Base-by-base conservation (phyloP, 2,113 vertebrate genomes). In the Murina feae region DNA sequence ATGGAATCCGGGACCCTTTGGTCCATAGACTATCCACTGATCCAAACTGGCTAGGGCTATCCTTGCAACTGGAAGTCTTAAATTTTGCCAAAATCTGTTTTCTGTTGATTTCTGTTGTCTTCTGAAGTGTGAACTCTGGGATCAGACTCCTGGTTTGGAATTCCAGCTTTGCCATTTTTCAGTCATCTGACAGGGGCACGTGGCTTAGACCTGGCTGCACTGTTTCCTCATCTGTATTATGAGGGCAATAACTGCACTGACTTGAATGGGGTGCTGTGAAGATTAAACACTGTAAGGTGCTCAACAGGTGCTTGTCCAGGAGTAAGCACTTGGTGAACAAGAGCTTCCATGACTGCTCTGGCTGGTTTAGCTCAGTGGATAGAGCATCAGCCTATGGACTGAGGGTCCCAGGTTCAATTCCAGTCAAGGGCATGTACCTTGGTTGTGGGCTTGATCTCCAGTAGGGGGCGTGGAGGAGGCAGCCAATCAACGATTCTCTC, bases 1-100 rank as follows among this genome's bases (percentile, higher is more conserved):
- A 58, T 25, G 55, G 55, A 58, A 58, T 23, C 53, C 23, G 3
- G 55, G 55, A 58, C 55, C 55, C 55, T 58, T 58, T 58, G 55
- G 55, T 58, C 55, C 55, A 58, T 9, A 58, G 55, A 9, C 55
- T 58, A 58, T 9, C 55, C 55, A 58, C 55, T 25, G 55, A 58
- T 1, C 23, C 55, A 58, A 58, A 58, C 23, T 23, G 3, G 23
- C 55, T 58, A 25, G 23, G 55, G 55, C 23, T 72, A 60, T 81
- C 93, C 79, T 91, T 95, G 20, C 53, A 86, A 89, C 68, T 47
- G 86, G 63, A 91, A 69, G 32, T 68, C 10, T 88, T 42, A 89
- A 83, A 91, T 81, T 79, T 49, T 76, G 75, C 69, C 17, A 93
- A 53, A 88, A 66, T 72, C 49, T 82, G 51, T 32, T 58, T 82